Conservation (phyloP, 2,113 vertebrate species). For the Xyrauchen texanus region DNA sequence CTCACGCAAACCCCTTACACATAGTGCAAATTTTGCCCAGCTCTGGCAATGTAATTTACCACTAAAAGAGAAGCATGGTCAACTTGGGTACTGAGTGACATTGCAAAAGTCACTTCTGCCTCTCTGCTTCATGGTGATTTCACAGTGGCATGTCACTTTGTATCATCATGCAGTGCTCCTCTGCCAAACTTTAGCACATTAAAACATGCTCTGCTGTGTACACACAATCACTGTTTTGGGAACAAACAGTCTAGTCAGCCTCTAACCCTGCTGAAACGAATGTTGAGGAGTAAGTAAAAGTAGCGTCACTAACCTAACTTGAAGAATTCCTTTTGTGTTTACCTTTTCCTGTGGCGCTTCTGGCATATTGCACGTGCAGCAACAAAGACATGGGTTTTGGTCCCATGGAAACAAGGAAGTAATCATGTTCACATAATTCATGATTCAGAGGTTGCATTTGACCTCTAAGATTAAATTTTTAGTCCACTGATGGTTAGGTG, state of each 20-base stretch:
- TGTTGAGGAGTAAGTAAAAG: too few relatives aligned
- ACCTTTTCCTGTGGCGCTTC: too few relatives aligned
- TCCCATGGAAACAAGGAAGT: too few relatives aligned
- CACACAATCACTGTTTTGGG: neutral
- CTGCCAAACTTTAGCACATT: conserved; percentile 5
- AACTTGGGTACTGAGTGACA: conserved; percentile 9
- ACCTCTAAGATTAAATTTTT: too few relatives aligned
- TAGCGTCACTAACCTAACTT: too few relatives aligned
- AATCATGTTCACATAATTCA: too few relatives aligned
- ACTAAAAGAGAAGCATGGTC: conserved; percentile 11
- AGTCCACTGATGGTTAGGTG: too few relatives aligned
- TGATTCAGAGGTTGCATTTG: too few relatives aligned
- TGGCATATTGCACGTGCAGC: too few relatives aligned
- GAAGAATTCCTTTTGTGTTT: too few relatives aligned
- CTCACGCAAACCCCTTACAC: neutral
- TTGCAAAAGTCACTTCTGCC: conserved; percentile 9
- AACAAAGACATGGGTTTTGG: too few relatives aligned
- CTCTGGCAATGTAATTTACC: conserved; percentile 11
- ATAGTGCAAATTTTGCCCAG: neutral
- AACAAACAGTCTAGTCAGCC: neutral
- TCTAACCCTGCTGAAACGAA: neutral
- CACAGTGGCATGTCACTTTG: conserved; percentile 34
- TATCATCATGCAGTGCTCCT: conserved; percentile 20
- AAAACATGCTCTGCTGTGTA: neutral
- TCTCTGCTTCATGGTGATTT: conserved; percentile 31